Evolutionary conservation across 2,113 vertebrate species (phyloP), one percentile per base, ranked within the genome.

Genomic region (Chinchilla lanigera): DNA sequence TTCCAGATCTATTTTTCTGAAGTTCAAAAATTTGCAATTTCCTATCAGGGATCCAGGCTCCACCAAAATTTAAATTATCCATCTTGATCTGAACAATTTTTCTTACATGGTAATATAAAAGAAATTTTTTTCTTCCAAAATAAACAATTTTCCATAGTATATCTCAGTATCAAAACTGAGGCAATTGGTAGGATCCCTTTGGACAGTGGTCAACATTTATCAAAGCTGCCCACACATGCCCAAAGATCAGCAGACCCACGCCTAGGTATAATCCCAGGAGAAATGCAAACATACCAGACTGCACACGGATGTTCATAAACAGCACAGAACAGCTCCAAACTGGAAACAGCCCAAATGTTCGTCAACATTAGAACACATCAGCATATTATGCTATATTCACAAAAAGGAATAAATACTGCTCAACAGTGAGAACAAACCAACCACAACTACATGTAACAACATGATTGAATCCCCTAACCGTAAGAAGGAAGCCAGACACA

Each of bases 21-120:
- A 96, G 82, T 83, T 93, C 41, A 88, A 24, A 84, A 28, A 77
- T 88, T 50, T 91, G 93, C 50, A 50, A 38, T 73, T 91, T 93
- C 58, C 75, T 63, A 86, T n/a, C 35, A 90, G 67, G 50, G 61
- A 93, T 47, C 7, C 33, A 87, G 56, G 61, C 24, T 85, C 67
- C 65, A 75, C 24, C 82, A 95, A 73, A 7, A 80, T 16, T 90
- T 90, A 41, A 89, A 52, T 17, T 63, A 89, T 47, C 47, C 9
- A 69, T 75, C 65, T 78, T 73, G 10, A 81, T 41, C 38, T 35
- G 7, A 92, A 90, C 30, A 61, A 22, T 54, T 90, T 85, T 92
- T 85, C 67, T 69, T 54, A 81, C 47, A 82, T n/a, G 7, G 33
- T 69, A 84, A 82, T 20, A 61, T 38, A 54, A 38, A 86, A 75